These are phyloP conservation scores for Geothlypis trichas DNA, from an alignment of 2,113 vertebrate species.

Conservation along the genomic window DNA sequence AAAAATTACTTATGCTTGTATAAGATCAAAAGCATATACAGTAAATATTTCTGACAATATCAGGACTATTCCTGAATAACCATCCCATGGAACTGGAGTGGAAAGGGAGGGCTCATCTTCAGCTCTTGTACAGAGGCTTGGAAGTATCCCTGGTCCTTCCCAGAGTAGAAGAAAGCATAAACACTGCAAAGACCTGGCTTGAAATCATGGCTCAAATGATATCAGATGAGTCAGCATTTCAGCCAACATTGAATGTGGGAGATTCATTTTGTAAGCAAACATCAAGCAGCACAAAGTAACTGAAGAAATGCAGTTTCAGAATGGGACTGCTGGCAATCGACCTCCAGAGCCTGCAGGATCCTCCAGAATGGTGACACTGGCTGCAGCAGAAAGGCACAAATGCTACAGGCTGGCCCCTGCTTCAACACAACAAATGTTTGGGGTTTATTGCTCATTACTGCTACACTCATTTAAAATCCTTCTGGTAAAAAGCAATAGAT, in stretches of 20 bases:
- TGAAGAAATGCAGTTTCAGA: background rate
- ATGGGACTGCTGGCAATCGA: background rate
- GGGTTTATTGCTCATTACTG: background rate
- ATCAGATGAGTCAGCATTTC: background rate
- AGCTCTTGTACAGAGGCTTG: background rate
- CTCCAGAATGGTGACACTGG: background rate
- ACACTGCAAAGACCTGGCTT: background rate
- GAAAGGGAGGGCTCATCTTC: background rate
- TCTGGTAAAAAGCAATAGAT: background rate
- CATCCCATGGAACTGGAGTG: background rate
- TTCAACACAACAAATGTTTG: background rate
- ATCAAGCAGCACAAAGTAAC: background rate
- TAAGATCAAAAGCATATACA: background rate
- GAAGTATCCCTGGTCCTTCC: background rate
- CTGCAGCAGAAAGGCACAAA: background rate
- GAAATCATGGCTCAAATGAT: background rate
- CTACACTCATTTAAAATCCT: background rate
- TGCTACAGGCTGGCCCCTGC: background rate
- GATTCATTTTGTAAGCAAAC: background rate
- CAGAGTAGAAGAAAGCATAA: background rate
- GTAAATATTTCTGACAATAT: background rate
- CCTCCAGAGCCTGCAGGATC: background rate
- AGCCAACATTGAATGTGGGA: fast-evolving
- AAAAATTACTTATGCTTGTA: background rate
- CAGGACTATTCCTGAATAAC: background rate